Evolutionary conservation across 2,113 vertebrate species (phyloP), one percentile per base, ranked within the genome.

Genomic region (Loxodonta africana): DNA sequence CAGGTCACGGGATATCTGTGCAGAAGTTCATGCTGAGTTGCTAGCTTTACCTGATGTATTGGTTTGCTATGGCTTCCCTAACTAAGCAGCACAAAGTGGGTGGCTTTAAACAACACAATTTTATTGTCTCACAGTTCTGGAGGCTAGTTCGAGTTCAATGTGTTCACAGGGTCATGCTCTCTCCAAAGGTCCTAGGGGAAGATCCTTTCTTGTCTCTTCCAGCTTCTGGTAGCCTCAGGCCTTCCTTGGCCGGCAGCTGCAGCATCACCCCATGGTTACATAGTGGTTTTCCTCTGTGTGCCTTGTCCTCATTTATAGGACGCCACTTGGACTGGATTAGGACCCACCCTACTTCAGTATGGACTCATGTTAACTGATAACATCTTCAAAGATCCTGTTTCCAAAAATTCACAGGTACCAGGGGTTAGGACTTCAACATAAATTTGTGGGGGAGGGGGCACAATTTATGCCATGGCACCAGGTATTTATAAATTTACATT

Each of bases 401-500:
- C 33, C 69, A 71, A n/a, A 71, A 4, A 14, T 69, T 14, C 28
- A 30, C 11, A 71, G 69, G 12, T 14, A 18, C 15, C 5, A n/a
- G 30, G 69, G 15, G 25, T n/a, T 33, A 71, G 30, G 67, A 69
- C 30, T 69, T 33, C 67, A 69, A 26, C 7, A 10, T 67, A 30
- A 30, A 28, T 67, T 67, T 67, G 48, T 1, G 53, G 53, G 1
- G 30, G 14, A 12, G 53, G 30, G 30, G 11, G 14, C 67, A 33
- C 28, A 69, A 17, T n/a, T 15, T 71, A 71, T 4, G 69, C 12
- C 69, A 71, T 17, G 69, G 33, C 67, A 71, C 69, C 30, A 71
- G 17, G 69, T 33, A 74, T 95, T 26, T 91, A 62, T 28, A 83
- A 23, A 92, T 85, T 88, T 90, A 37, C 41, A 28, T 77, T 83